Evolutionary conservation across 2,888 invertebrate species (phyloP), one percentile per base, ranked within the genome.

Genomic region (Ennomos quercinarius): DNA sequence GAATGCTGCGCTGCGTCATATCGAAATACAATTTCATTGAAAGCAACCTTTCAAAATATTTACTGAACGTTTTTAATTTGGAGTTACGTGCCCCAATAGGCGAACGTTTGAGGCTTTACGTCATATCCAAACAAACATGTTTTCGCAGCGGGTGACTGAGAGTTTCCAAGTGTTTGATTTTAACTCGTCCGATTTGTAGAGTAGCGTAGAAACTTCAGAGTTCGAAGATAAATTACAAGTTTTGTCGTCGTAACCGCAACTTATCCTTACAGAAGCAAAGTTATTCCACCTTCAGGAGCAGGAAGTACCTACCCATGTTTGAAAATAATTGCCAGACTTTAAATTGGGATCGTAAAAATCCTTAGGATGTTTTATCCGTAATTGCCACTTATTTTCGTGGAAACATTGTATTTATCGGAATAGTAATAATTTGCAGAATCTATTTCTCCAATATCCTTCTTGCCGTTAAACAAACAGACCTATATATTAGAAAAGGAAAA

Each of bases 21-120:
- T 87, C 82, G 87, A 81, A 85, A 89, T 89, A 91, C 89, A 90
- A 90, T 86, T 87, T 84, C 86, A 81, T 82, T 84, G 81, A 84
- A 78, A 79, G 80, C 81, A 83, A 79, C 82, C 83, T 78, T 75
- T 78, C 82, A 83, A 82, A 89, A 89, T 89, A 87, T 90, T 89
- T 86, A 81, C 86, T 67, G 77, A 84, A 81, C 83, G 81, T 87
- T 89, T 89, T 89, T 87, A 87, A 88, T 89, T 86, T 84, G 72
- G 71, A 71, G 64, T 62, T 66, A 66, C 69, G 69, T 65, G 65
- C 69, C 69, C 72, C 61, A 70, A 71, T 63, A 68, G 69, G 66
- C 66, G 64, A 72, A 64, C 71, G 70, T 58, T 63, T 57, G 57
- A 48, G 64, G 54, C 45, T 64, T 63, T 63, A 59, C 63, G 49